These are phyloP conservation scores for Eidolon dupreanum DNA, from an alignment of 2,797 vertebrate genomes.

Conservation along the genomic window DNA sequence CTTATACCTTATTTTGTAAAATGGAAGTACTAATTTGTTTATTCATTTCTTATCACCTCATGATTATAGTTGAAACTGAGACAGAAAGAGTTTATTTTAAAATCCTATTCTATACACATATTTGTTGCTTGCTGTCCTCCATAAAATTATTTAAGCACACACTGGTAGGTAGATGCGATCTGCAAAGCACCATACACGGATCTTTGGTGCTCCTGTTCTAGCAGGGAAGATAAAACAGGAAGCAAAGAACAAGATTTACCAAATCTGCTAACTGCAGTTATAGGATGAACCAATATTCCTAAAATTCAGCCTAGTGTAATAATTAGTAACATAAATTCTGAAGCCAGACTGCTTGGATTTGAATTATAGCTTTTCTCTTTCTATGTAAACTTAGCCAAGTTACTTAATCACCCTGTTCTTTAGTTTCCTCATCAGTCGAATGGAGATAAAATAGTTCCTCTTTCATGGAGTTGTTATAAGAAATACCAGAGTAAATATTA, in stretches of 20 bases:
- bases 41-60: not conserved
- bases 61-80: not conserved
- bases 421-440: not conserved
- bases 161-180: not conserved
- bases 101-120: not conserved
- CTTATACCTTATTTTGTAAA: not conserved
- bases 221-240: not conserved
- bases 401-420: not conserved
- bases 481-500: not conserved
- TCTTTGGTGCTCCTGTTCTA: not conserved
- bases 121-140: not conserved
- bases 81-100: not conserved
- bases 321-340: not conserved
- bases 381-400: not conserved
- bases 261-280: not conserved
- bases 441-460: not conserved
- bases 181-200: not conserved
- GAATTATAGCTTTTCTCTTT: not conserved
- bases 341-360: not conserved
- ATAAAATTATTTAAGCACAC: not conserved
- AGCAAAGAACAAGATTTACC: not conserved
- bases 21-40: not conserved
- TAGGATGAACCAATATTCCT: not conserved
- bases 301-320: not conserved
- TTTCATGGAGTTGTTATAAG: not conserved